These are phyloP conservation scores for Drosophila bunnanda DNA, from an alignment of 2,888 invertebrate genomes.

Conservation along the genomic window DNA sequence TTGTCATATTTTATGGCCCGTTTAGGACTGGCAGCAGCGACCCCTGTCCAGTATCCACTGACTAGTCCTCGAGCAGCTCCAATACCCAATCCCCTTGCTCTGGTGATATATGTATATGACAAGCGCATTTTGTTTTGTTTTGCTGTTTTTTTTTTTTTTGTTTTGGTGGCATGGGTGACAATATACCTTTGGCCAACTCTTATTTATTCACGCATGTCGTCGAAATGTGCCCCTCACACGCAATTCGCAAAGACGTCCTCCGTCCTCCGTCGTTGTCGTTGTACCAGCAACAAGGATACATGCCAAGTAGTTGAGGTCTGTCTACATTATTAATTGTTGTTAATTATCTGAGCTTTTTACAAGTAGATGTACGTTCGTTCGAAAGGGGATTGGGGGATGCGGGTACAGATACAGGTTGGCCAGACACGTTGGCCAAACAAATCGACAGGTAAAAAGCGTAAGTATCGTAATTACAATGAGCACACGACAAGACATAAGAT, in stretches of 20 bases:
- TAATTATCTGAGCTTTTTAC: constrained; percentile 54
- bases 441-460: constrained; percentile 63
- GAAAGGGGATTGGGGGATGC: not conserved
- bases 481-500: constrained; percentile 18
- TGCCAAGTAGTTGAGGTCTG: constrained; percentile 26
- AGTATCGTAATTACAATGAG: constrained; percentile 59
- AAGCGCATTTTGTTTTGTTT: constrained; percentile 72
- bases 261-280: constrained; percentile 21
- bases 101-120: constrained; percentile 77
- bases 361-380: too few relatives aligned
- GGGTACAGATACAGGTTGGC: not conserved
- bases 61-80: constrained; percentile 10
- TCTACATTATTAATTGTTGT: constrained; percentile 69
- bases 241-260: constrained; percentile 52
- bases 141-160: too few relatives aligned
- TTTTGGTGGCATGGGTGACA: constrained; percentile 74
- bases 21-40: constrained; percentile 61
- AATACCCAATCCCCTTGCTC: constrained; percentile 39
- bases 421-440: constrained; percentile 56
- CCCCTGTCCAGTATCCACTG: constrained; percentile 25
- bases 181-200: constrained; percentile 75
- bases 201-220: constrained; percentile 76
- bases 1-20: constrained; percentile 74
- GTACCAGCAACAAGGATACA: constrained; percentile 9
- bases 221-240: constrained; percentile 75